Percentiles rank a stretch among this genome's conserved stretches.
Conservation (phyloP, 2,888 invertebrate genomes). For the Drosophila niveifrons region DNA sequence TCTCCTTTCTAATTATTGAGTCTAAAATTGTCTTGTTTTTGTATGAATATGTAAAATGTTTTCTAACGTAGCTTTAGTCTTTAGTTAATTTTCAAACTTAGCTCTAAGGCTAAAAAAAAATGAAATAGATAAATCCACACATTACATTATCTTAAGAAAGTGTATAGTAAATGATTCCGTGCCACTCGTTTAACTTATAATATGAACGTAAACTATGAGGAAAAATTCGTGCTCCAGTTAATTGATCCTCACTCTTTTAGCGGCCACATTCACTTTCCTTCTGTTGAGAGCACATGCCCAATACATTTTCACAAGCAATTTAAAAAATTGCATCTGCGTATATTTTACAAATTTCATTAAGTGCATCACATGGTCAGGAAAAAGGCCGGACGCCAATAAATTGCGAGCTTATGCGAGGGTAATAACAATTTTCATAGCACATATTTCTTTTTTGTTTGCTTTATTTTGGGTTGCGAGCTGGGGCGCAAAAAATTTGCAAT, state of each 20-base stretch:
- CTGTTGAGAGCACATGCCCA: background rate
- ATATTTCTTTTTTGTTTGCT: constrained; percentile 27
- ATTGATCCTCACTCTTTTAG: background rate
- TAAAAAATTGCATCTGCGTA: constrained; percentile 30
- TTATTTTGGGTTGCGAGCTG: constrained; percentile 7
- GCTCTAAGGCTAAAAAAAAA: too few species aligned
- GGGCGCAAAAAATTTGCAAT: constrained; percentile 65
- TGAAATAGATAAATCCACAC: too few species aligned
- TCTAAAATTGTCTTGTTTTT: too few species aligned
- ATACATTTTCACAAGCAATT: constrained; percentile 25
- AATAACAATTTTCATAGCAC: constrained; percentile 66
- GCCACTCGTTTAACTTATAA: too few species aligned
- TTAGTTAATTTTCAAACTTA: too few species aligned
- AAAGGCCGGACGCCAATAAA: constrained; percentile 51
- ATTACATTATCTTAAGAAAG: too few species aligned
- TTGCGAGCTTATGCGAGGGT: constrained; percentile 63
- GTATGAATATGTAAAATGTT: too few species aligned
- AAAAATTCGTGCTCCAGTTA: too few species aligned
- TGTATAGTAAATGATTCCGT: too few species aligned
- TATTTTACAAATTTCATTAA: constrained; percentile 64
- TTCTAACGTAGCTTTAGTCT: too few species aligned
- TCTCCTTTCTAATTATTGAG: too few species aligned
- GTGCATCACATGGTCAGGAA: constrained; percentile 23
- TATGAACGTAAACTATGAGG: too few species aligned
- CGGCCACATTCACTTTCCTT: background rate